Evolutionary conservation across 53 echinoderm and acorn worm species (phyloP), one percentile per base, ranked within the genome.

Genomic region (Mesocentrotus franciscanus): DNA sequence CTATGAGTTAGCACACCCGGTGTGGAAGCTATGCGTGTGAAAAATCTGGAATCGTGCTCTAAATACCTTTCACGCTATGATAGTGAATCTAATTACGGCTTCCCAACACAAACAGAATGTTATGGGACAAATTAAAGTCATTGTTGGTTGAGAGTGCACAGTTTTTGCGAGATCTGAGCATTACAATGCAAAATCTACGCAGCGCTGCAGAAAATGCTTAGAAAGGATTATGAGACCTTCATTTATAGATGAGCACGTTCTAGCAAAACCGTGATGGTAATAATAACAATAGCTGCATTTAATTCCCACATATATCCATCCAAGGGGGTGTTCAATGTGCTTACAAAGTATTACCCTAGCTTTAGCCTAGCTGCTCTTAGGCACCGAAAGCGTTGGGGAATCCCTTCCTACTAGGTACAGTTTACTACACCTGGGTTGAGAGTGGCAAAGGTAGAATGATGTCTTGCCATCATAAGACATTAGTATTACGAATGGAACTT

Each of bases 11-110:
- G 87, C 87, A 87, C 87, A 87, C 58, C 56, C 87, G 56, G 56
- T 15, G 58, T 57, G 87, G 57, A 58, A 56, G 49, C 87, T 34
- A 87, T 87, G 58, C 87, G 58, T 87, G 87, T 87, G 87, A 87
- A 87, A 87, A 58, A 29, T 24, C n/a, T 87, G 87, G 58, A 87
- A 87, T 87, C 87, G 87, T 87, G 87, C 58, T 87, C 87, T 87
- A 58, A 57, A 56, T 87, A 87, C 87, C 29, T 57, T 56, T 27
- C 87, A 87, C 58, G 58, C 57, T 56, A 58, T 26, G 15, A 87
- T 24, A 14, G 29, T 87, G 26, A 87, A 58, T 58, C 56, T 57
- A 58, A 57, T 87, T 87, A 87, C 26, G 87, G 87, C 87, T 39
- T 87, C 58, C 87, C 24, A 57, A 58, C 56, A 87, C 59, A 87